Evolutionary conservation across 2,888 invertebrate species (phyloP), one percentile per base, ranked within the genome.

Genomic region (Caenorhabditis zanzibari): DNA sequence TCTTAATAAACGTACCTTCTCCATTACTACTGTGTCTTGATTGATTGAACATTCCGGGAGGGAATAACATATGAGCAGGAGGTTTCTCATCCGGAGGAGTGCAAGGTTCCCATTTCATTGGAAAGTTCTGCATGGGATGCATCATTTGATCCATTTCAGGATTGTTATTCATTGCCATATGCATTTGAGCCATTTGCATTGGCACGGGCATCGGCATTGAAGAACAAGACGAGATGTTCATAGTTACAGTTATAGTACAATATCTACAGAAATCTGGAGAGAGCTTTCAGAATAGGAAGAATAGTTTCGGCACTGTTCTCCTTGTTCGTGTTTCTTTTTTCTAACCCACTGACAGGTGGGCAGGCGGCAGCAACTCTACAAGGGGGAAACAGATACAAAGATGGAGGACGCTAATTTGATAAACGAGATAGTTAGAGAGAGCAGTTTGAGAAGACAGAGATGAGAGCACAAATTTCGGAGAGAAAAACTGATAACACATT

Each of bases 71-170:
- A 35, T 19, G 16, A 5, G 38, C 47, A 14, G 63, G 75, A n/a
- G 82, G 76, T 24, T 76, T 82, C 35, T 82, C 82, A 63, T 82
- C 82, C 0, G 82, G 82, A 5, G 82, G 82, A 64, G 82, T 82
- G 59, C 82, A 82, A 24, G 82, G 74, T 47, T 82, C 82, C 82
- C 82, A 82, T 28, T 74, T 74, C 44, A 61, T 63, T 1, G 41
- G 28, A 24, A 74, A 69, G n/a, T 81, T 56, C 22, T 49, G 35
- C 24, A 66, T 49, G 26, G 73, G 73, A 58, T 35, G 44, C 41
- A 54, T 63, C 69, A 69, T 71, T 22, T 56, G 73, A n/a, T 73
- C 35, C 75, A 75, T 68, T 14, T 76, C 76, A 54, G 38, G 54
- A 54, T 54, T 54, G 26, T 38, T 35, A 19, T 49, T 63, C 64